Evolutionary conservation across 2,888 invertebrate genomes (phyloP).

Genomic region (Chrysomela aeneicollis): DNA sequence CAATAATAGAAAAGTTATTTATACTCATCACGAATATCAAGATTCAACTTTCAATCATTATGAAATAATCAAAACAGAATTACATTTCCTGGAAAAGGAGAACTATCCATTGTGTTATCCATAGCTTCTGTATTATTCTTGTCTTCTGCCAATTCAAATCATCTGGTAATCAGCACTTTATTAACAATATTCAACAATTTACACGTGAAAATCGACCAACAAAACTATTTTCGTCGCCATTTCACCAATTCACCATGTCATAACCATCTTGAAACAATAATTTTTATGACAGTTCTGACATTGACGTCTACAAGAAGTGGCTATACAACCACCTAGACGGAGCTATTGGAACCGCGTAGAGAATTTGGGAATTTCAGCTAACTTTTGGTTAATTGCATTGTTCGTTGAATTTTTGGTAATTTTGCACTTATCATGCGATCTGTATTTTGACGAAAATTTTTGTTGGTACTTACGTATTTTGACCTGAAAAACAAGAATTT

Average conservation of each 20-base stretch:
- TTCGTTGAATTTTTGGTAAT: too few relatives aligned
- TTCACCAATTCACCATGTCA: slow-evolving; percentile 32
- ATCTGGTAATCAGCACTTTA: slow-evolving; percentile 28
- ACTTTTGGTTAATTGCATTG: too few relatives aligned
- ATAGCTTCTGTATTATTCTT: slow-evolving; percentile 32
- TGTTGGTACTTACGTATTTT: too few relatives aligned
- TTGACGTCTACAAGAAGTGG: background rate
- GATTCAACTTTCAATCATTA: slow-evolving; percentile 36
- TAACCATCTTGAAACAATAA: too few relatives aligned
- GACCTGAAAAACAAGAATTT: too few relatives aligned
- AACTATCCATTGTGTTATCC: slow-evolving; percentile 48
- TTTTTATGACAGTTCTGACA: slow-evolving; percentile 31
- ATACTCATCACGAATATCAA: slow-evolving; percentile 27
- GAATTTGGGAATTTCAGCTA: too few relatives aligned
- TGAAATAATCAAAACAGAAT: slow-evolving; percentile 31
- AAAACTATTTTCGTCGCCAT: slow-evolving; percentile 35
- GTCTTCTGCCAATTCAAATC: slow-evolving; percentile 32
- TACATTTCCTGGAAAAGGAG: slow-evolving; percentile 43
- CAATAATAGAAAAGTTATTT: slow-evolving; percentile 42
- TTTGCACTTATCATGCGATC: too few relatives aligned
- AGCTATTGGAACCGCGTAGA: too few relatives aligned
- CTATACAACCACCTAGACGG: background rate
- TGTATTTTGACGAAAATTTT: too few relatives aligned
- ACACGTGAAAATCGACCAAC: slow-evolving; percentile 16
- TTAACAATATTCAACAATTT: slow-evolving; percentile 22